Percentiles rank a stretch among this genome's conserved stretches.
phyloP scores from a whole-genome alignment of 2,888 invertebrate genomes.

The Sceliomorpha sp. region DNA sequence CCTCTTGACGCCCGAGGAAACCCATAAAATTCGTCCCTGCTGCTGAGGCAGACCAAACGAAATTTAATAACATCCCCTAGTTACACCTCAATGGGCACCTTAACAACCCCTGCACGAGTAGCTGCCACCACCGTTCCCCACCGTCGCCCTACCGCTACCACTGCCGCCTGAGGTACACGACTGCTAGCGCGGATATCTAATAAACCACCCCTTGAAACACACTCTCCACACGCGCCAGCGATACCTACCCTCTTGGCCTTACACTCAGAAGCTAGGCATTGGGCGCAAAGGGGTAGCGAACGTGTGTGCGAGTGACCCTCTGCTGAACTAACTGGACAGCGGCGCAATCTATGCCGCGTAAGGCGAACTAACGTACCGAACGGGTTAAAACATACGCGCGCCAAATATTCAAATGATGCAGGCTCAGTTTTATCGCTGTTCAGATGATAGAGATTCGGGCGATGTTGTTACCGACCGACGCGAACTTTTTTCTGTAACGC shows the following conservation, averaged over 20 bases:
- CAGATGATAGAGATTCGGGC: too few relatives aligned
- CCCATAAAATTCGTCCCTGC: conserved; percentile 75
- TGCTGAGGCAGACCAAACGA: conserved; percentile 76
- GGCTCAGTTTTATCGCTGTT: too few relatives aligned
- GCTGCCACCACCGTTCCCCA: conserved; percentile 55
- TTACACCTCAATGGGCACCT: conserved; percentile 81
- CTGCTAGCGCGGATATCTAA: conserved; percentile 72
- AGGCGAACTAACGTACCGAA: conserved; percentile 69
- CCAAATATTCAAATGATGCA: conserved; percentile 55
- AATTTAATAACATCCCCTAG: conserved; percentile 81
- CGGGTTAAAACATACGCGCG: conserved; percentile 72
- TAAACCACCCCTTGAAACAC: conserved; percentile 75
- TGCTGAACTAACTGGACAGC: conserved; percentile 67
- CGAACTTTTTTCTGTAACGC: too few relatives aligned
- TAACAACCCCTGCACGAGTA: conserved; percentile 76
- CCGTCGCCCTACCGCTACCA: conserved; percentile 53
- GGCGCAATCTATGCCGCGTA: conserved; percentile 73
- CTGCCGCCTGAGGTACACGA: conserved; percentile 51
- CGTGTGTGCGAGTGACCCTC: conserved; percentile 62
- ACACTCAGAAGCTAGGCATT: conserved; percentile 17
- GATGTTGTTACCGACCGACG: too few relatives aligned
- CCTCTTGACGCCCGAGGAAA: conserved; percentile 62
- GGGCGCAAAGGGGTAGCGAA: conserved; percentile 35
- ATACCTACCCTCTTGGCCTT: conserved; percentile 59
- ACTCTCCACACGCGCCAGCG: conserved; percentile 62